Conservation (phyloP, 1,140 invertebrate species). For the Papilio xuthus region DNA sequence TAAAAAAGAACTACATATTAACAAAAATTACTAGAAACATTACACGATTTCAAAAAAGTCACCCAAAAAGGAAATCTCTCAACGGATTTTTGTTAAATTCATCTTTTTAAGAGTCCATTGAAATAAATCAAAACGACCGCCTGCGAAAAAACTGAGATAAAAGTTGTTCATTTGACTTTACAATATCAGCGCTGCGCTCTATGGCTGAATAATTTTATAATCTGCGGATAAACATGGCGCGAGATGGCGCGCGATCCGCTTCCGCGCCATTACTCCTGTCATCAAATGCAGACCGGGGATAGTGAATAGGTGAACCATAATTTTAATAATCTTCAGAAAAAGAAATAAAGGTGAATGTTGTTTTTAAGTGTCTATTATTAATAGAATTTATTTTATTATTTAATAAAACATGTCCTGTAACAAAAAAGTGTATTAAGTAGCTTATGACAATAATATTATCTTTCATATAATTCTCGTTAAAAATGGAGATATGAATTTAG, state of each 20-base stretch:
- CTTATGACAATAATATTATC: too few species aligned
- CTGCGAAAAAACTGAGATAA: neutral
- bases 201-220: conserved; percentile 23
- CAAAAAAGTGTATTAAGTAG: too few species aligned
- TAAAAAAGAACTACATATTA: neutral
- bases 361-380: too few species aligned
- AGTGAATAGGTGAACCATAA: conserved; percentile 4
- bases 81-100: neutral
- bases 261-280: conserved; percentile 40
- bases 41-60: neutral
- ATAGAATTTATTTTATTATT: too few species aligned
- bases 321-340: neutral
- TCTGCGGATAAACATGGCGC: conserved; percentile 12
- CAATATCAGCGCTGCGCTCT: neutral
- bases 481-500: too few species aligned
- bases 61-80: neutral
- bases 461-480: too few species aligned
- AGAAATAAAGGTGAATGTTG: too few species aligned
- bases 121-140: neutral
- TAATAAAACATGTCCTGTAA: too few species aligned
- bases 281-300: conserved; percentile 41
- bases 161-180: conserved; percentile 12
- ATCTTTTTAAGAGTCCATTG: neutral
- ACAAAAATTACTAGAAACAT: neutral
- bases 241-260: conserved; percentile 15